A percentile compares a stretch with the other conserved stretches of the same genome.
These are phyloP conservation scores for Nycticryphes semicollaris DNA, from an alignment of 2,113 vertebrate genomes.

Conservation along the genomic window DNA sequence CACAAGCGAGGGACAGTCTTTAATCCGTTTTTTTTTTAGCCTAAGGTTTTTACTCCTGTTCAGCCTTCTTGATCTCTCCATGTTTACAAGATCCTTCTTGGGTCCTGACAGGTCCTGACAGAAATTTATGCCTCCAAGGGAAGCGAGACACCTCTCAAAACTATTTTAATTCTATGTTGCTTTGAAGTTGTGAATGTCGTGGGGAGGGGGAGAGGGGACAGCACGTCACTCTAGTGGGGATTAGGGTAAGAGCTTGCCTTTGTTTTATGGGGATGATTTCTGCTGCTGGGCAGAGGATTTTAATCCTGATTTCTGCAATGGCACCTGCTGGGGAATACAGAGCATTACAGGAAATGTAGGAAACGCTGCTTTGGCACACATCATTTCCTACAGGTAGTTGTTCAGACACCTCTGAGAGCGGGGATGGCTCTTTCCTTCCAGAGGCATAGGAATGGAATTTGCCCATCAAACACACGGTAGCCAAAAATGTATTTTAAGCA, in stretches of 20 bases:
- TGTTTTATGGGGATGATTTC: neutral
- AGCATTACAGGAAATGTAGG: neutral
- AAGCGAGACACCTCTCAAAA: neutral
- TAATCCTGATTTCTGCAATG: neutral
- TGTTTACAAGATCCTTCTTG: neutral
- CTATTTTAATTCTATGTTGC: neutral
- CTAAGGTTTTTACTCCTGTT: neutral
- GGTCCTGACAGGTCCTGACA: neutral
- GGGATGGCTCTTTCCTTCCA: neutral
- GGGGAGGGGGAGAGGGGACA: neutral
- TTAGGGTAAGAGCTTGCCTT: neutral
- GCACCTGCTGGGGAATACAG: neutral
- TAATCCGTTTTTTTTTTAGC: neutral
- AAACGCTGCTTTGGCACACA: neutral
- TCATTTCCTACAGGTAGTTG: fast-evolving
- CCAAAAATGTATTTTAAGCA: neutral
- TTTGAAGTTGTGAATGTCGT: neutral
- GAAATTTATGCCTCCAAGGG: neutral
- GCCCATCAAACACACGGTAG: neutral
- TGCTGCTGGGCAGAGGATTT: neutral
- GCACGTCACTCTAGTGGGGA: too few relatives aligned
- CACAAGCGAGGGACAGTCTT: neutral
- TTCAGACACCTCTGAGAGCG: neutral
- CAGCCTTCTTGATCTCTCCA: neutral
- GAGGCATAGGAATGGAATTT: neutral